Evolutionary conservation across 2,113 vertebrate species (phyloP).

Genomic region (Zapornia atra): DNA sequence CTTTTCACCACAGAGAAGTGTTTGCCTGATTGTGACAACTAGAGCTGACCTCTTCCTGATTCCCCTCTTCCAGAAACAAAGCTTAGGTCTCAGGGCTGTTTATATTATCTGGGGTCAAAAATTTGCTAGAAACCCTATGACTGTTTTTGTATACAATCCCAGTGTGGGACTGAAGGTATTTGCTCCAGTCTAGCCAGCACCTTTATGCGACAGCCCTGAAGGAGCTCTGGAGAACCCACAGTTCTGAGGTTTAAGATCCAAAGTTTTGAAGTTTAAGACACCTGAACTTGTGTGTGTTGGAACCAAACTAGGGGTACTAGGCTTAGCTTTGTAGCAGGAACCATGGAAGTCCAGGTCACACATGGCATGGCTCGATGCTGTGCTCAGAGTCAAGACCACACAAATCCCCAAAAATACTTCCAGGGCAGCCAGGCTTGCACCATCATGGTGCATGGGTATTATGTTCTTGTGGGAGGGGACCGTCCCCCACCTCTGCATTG

Average conservation of each 20-base stretch:
- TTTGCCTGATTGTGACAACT: background rate
- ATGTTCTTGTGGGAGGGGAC: background rate
- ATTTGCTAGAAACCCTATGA: background rate
- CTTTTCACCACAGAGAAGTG: background rate
- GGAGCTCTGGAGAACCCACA: background rate
- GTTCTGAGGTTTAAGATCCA: background rate
- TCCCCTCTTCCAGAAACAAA: background rate
- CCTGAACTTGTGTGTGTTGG: background rate
- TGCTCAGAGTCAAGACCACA: background rate
- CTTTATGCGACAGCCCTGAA: background rate
- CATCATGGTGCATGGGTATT: background rate
- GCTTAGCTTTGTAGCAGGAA: background rate
- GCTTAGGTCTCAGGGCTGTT: background rate
- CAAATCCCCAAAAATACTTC: background rate
- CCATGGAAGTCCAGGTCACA: background rate
- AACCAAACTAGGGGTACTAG: background rate
- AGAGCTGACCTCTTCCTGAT: background rate
- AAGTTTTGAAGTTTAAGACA: background rate
- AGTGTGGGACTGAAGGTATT: background rate
- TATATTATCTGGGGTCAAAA: background rate
- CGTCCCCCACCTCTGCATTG: background rate
- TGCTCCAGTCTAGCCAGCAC: background rate
- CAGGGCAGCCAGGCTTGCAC: background rate
- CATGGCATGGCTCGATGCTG: accelerated
- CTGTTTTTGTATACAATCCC: background rate